phyloP scores from a whole-genome alignment of 2,797 vertebrate species.

The Artibeus lituratus region DNA sequence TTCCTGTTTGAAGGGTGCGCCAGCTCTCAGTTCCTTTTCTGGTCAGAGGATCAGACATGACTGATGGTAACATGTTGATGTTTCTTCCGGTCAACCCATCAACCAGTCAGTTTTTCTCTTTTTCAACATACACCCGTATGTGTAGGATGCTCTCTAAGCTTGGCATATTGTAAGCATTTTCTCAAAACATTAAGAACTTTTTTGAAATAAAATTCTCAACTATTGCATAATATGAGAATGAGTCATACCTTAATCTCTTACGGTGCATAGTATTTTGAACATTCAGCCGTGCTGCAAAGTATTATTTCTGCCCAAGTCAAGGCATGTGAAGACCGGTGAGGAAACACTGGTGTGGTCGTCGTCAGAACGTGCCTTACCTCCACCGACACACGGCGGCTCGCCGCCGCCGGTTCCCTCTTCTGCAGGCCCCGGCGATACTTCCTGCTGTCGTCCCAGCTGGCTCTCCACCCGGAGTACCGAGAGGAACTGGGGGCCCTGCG shows the following conservation, averaged over 20 bases:
- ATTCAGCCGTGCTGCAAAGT: not conserved
- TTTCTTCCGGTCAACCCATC: not conserved
- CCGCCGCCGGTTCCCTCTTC: too few species aligned
- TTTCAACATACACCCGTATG: rapidly evolving
- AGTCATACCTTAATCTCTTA: not conserved
- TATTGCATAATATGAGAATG: not conserved
- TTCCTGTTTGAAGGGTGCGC: not conserved
- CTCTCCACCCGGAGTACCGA: constrained; percentile 93
- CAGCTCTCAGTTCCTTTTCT: not conserved
- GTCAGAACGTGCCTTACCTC: not conserved
- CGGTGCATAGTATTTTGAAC: not conserved
- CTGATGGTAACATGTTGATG: not conserved
- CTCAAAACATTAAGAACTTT: not conserved
- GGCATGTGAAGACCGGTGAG: not conserved
- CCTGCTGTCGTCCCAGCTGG: constrained; percentile 93
- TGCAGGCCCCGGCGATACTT: constrained; percentile 91
- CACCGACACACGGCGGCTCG: not conserved
- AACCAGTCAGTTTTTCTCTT: not conserved
- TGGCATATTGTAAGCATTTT: not conserved
- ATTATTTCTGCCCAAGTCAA: not conserved
- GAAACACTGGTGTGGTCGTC: rapidly evolving
- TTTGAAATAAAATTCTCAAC: not conserved
- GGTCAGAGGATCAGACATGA: not conserved
- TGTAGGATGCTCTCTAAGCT: not conserved
- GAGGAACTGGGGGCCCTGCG: constrained; percentile 92